These are phyloP conservation scores for Limulus polyphemus DNA, from an alignment of 2,888 invertebrate species.

Conservation along the genomic window DNA sequence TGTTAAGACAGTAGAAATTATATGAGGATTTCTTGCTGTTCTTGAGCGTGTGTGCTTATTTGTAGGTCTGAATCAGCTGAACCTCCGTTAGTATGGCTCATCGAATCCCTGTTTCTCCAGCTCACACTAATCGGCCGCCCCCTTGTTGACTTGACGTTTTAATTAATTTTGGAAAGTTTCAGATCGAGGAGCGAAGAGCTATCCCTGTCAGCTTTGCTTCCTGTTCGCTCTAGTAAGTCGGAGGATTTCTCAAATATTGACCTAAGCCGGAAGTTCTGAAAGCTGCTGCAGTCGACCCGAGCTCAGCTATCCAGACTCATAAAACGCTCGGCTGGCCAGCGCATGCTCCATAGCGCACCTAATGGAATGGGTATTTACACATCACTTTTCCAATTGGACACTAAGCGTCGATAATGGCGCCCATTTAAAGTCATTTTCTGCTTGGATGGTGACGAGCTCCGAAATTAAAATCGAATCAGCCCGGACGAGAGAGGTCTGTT, in stretches of 20 bases:
- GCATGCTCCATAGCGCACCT: constrained; percentile 19
- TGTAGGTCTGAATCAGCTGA: too few relatives aligned
- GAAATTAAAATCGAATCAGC: constrained; percentile 26
- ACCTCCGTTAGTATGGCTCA: too few relatives aligned
- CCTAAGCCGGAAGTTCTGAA: too few relatives aligned
- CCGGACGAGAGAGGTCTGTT: neutral
- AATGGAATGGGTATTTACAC: constrained; percentile 14
- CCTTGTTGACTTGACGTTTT: constrained; percentile 10
- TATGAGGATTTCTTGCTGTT: too few relatives aligned
- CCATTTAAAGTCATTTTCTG: constrained; percentile 23
- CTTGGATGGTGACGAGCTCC: constrained; percentile 14
- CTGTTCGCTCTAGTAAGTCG: too few relatives aligned
- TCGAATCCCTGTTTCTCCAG: too few relatives aligned
- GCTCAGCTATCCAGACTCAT: too few relatives aligned
- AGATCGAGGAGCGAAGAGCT: constrained; percentile 5
- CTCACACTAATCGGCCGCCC: neutral
- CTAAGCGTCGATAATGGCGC: constrained; percentile 24
- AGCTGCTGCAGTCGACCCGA: too few relatives aligned
- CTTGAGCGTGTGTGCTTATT: too few relatives aligned
- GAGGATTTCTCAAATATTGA: too few relatives aligned
- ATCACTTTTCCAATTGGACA: constrained; percentile 19
- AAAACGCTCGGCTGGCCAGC: neutral
- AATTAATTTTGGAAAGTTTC: constrained; percentile 25
- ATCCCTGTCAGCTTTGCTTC: too few relatives aligned
- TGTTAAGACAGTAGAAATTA: too few relatives aligned